Evolutionary conservation across 53 echinoderm and acorn worm genomes (phyloP).

Genomic region (Holothuria scabra): DNA sequence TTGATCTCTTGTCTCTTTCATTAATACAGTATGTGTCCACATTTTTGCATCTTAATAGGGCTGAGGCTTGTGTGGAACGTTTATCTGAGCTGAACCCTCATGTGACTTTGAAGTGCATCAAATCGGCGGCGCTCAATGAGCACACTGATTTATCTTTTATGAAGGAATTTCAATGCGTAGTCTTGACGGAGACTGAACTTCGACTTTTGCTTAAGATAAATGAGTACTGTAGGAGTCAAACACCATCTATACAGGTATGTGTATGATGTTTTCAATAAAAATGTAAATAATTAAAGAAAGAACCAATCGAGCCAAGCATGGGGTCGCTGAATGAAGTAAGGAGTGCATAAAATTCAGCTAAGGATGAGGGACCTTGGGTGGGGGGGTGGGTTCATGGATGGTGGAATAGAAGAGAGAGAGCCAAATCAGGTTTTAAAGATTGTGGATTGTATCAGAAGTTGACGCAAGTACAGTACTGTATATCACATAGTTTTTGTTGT

Average conservation of each 20-base stretch:
- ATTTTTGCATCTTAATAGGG: slow-evolving; percentile 51
- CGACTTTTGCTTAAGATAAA: slow-evolving; percentile 72
- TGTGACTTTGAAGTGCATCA: slow-evolving; percentile 67
- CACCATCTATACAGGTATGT: slow-evolving; percentile 82
- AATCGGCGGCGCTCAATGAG: slow-evolving; percentile 38
- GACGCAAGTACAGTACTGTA: no score
- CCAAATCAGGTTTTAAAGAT: no score
- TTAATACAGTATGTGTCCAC: no score
- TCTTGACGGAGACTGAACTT: slow-evolving; percentile 79
- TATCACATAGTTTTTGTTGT: no score
- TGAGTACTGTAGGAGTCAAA: slow-evolving; percentile 80
- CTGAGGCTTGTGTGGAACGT: slow-evolving; percentile 76
- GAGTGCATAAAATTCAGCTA: no score
- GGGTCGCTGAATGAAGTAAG: no score
- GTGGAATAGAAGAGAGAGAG: no score
- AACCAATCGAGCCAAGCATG: background rate
- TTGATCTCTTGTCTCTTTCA: no score
- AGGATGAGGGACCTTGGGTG: no score
- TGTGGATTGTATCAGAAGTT: no score
- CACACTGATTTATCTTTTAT: slow-evolving; percentile 72
- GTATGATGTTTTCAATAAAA: background rate
- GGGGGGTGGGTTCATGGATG: no score
- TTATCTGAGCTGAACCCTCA: slow-evolving; percentile 93
- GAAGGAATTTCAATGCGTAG: slow-evolving; percentile 87
- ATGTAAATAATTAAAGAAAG: background rate